Base-by-base conservation (phyloP, 2,888 invertebrate species). In the Euzetes globulus region DNA sequence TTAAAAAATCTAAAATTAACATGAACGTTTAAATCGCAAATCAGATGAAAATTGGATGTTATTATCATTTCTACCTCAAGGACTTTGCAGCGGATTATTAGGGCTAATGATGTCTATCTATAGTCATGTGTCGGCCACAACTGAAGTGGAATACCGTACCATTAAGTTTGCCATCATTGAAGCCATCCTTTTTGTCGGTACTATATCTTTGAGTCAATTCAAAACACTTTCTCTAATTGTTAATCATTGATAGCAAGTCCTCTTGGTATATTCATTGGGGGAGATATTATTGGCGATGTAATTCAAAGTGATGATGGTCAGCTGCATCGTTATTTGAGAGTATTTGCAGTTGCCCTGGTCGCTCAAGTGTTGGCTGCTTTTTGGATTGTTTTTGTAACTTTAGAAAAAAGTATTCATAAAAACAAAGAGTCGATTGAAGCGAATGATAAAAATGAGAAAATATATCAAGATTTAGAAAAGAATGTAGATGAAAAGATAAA, bases 211-310 rank as follows among this genome's bases (percentile, higher is more conserved):
- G n/a, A n/a, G n/a, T n/a, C n/a, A n/a, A n/a, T n/a, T n/a, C n/a
- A n/a, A n/a, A n/a, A n/a, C n/a, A n/a, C n/a, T n/a, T n/a, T n/a
- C n/a, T 33, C 33, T 33, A 15, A 37, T 33, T 63, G 3, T 22
- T 17, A 17, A n/a, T 55, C 55, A 52, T 52, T 19, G 1, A 63
- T 63, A 63, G 45, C 70, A 47, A 13, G 17, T 45, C 74, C 74
- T 3, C 11, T 74, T 1, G 74, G 74, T 11, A 47, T 68, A 25
- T 74, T 70, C 25, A 45, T 74, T 4, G 74, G 74, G 25, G 74
- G 74, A 3, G 6, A 29, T 19, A 4, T 74, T 1, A 74, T 74
- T n/a, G 68, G 70, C 1, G 22, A n/a, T 2, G 7, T 1, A 1
- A 63, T 63, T 33, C 9, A 9, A 1, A 33, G 63, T 17, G 5